phyloP scores from a whole-genome alignment of 2,888 invertebrate genomes.

The Thymelicus sylvestris region DNA sequence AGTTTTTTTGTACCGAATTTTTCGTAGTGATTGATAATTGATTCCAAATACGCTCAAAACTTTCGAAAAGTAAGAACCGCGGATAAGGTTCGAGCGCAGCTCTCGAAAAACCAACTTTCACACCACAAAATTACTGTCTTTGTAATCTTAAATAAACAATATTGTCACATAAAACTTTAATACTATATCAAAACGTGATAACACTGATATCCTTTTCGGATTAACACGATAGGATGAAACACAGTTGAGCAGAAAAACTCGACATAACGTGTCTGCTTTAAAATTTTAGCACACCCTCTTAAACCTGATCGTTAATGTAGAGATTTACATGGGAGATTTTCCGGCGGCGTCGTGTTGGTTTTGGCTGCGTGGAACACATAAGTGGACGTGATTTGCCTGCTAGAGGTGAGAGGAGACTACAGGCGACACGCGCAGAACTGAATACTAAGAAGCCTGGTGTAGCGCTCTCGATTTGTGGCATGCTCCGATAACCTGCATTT shows the following conservation, averaged over 20 bases:
- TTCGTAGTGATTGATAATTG: too few relatives aligned
- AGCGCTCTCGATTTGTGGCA: slow-evolving; percentile 79
- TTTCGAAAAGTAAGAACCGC: too few relatives aligned
- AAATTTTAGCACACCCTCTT: slow-evolving; percentile 75
- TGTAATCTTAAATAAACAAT: too few relatives aligned
- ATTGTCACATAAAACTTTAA: too few relatives aligned
- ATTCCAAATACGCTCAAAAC: neutral
- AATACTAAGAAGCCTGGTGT: slow-evolving; percentile 80
- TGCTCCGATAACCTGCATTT: slow-evolving; percentile 84
- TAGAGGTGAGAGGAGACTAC: slow-evolving; percentile 68
- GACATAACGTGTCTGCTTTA: slow-evolving; percentile 48
- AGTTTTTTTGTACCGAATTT: too few relatives aligned
- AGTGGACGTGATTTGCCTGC: slow-evolving; percentile 80
- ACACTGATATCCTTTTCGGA: too few relatives aligned
- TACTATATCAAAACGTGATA: too few relatives aligned
- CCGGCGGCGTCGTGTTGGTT: slow-evolving; percentile 66
- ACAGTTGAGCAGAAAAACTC: slow-evolving; percentile 6
- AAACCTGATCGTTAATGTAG: slow-evolving; percentile 80
- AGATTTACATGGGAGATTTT: slow-evolving; percentile 83
- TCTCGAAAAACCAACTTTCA: too few relatives aligned
- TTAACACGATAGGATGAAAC: slow-evolving; percentile 1
- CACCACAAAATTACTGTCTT: too few relatives aligned
- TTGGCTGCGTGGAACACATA: slow-evolving; percentile 76
- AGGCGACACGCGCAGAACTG: slow-evolving; percentile 69
- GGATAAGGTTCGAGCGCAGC: too few relatives aligned